phyloP scores from a whole-genome alignment of 2,113 vertebrate genomes.

The Hemicordylus capensis region DNA sequence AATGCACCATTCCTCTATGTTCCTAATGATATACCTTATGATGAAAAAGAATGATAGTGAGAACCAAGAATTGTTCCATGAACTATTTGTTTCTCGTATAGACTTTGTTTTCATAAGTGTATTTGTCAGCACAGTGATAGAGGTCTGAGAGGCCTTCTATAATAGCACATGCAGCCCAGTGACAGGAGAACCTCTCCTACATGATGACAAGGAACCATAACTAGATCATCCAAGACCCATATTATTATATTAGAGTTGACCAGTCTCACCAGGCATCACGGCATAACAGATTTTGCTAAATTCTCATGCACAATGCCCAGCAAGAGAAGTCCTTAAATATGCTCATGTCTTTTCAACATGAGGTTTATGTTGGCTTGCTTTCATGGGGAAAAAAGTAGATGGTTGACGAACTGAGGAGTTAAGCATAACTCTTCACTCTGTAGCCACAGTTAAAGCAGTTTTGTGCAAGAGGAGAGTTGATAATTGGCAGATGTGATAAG shows the following conservation, averaged over 20 bases:
- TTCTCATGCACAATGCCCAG: neutral
- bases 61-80: conserved; percentile 9
- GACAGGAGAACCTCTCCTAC: neutral
- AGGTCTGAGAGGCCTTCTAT: neutral
- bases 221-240: neutral
- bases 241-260: neutral
- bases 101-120: neutral
- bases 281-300: conserved; percentile 1
- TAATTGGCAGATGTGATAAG: conserved; percentile 79
- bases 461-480: conserved; percentile 59
- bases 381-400: neutral
- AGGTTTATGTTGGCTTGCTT: conserved; percentile 32
- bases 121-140: neutral
- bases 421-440: conserved; percentile 27
- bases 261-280: conserved; percentile 7
- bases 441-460: conserved; percentile 36
- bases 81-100: neutral
- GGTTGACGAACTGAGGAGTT: conserved; percentile 17
- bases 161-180: neutral
- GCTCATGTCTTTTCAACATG: conserved; percentile 30
- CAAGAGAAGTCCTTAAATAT: conserved; percentile 25
- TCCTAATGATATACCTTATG: neutral
- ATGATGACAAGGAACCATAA: neutral
- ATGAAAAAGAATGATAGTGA: conserved; percentile 23
- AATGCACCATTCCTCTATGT: neutral